Percentiles rank a stretch among this genome's conserved stretches.
phyloP scores from a whole-genome alignment of 2,113 vertebrate species.

The Motacilla alba region DNA sequence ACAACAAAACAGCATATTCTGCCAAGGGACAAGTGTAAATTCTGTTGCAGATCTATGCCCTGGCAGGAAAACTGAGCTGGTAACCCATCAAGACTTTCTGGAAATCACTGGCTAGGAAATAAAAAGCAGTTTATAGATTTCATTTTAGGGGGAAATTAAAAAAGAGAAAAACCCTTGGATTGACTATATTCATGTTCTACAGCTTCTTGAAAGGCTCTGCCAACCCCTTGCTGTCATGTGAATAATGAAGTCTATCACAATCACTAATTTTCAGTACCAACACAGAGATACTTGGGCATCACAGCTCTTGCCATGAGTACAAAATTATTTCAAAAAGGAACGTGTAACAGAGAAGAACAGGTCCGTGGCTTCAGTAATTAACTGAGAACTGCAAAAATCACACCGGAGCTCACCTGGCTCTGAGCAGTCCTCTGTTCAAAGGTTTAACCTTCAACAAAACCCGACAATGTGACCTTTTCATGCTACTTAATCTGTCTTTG shows the following conservation, averaged over 20 bases:
- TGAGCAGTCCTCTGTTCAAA: not conserved
- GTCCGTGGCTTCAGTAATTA: not conserved
- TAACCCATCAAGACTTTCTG: not conserved
- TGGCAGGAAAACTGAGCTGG: not conserved
- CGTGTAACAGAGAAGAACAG: not conserved
- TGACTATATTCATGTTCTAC: not conserved
- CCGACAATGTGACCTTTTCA: not conserved
- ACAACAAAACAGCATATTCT: not conserved
- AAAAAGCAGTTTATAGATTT: not conserved
- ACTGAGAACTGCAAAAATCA: not conserved
- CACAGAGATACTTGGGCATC: not conserved
- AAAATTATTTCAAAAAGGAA: not conserved
- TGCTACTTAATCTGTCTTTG: not conserved
- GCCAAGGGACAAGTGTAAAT: not conserved
- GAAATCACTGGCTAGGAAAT: not conserved
- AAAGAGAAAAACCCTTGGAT: not conserved
- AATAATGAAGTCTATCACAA: not conserved
- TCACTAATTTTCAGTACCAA: not conserved
- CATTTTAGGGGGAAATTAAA: not conserved
- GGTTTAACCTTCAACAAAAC: not conserved
- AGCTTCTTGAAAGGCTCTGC: not conserved
- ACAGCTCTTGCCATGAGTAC: not conserved
- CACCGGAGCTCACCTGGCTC: not conserved
- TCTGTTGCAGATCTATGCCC: not conserved
- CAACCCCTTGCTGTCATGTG: not conserved